These are phyloP conservation scores for Xestia xanthographa DNA, from an alignment of 2,888 invertebrate genomes.

Conservation along the genomic window DNA sequence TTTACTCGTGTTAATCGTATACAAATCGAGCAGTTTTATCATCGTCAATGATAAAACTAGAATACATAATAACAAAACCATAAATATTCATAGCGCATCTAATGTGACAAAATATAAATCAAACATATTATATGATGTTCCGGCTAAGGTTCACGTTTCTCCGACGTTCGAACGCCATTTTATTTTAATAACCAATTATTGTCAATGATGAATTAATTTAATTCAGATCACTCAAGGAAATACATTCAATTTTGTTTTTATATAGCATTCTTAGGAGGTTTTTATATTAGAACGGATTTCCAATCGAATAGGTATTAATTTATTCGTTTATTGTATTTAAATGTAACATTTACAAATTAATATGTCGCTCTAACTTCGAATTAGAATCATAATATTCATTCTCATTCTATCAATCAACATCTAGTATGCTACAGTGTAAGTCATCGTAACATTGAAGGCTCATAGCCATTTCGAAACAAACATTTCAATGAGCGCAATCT, in stretches of 20 bases:
- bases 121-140: slow-evolving; percentile 32
- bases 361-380: slow-evolving; percentile 17
- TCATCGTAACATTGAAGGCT: slow-evolving; percentile 44
- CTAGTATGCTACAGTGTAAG: slow-evolving; percentile 23
- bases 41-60: slow-evolving; percentile 17
- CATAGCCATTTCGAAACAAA: slow-evolving; percentile 34
- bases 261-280: slow-evolving; percentile 15
- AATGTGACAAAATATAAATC: slow-evolving; percentile 60
- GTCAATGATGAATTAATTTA: slow-evolving; percentile 32
- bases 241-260: slow-evolving; percentile 45
- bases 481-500: slow-evolving; percentile 45
- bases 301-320: slow-evolving; percentile 28
- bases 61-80: slow-evolving; percentile 56
- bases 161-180: neutral
- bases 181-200: slow-evolving; percentile 25
- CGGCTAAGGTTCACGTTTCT: slow-evolving; percentile 5
- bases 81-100: slow-evolving; percentile 53
- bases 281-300: slow-evolving; percentile 36
- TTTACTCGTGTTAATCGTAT: slow-evolving; percentile 53
- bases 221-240: slow-evolving; percentile 52
- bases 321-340: slow-evolving; percentile 47
- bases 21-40: slow-evolving; percentile 60
- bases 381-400: slow-evolving; percentile 22
- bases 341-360: slow-evolving; percentile 47
- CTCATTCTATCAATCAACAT: slow-evolving; percentile 31